Evolutionary conservation across 2,113 vertebrate genomes (phyloP).

Genomic region (Dicerorhinus sumatrensis): DNA sequence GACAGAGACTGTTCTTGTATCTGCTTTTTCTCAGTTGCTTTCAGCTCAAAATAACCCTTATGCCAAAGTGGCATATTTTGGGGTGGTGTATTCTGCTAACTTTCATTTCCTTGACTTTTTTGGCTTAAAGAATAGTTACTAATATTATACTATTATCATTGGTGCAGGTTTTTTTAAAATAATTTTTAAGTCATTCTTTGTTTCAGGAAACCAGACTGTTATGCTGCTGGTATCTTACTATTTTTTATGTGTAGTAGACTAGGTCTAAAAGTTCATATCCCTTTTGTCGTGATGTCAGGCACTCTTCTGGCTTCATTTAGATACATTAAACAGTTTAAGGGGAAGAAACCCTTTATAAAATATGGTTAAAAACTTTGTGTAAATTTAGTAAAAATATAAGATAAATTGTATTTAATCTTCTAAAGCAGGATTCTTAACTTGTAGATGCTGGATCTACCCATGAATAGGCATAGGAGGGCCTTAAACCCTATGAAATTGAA

Average conservation of each 20-base stretch:
- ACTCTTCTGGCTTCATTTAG: background rate
- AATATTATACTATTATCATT: background rate
- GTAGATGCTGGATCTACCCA: background rate
- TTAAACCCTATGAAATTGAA: background rate
- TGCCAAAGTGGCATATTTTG: background rate
- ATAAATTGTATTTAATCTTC: background rate
- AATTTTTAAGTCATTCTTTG: background rate
- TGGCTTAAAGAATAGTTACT: background rate
- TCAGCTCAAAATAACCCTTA: background rate
- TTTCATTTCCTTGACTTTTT: background rate
- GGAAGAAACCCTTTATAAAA: background rate
- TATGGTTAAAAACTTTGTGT: background rate
- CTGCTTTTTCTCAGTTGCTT: background rate
- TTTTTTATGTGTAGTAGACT: background rate
- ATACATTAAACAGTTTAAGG: background rate
- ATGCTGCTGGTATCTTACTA: background rate
- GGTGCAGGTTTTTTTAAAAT: background rate
- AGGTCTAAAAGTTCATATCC: background rate
- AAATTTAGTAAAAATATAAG: background rate
- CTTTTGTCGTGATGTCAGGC: background rate
- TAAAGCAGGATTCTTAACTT: background rate
- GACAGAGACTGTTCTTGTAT: background rate
- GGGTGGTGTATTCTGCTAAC: background rate
- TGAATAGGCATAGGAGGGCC: background rate
- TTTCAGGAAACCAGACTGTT: background rate